phyloP scores from a whole-genome alignment of 2,113 vertebrate genomes.

The Phylloscopus trochilus region DNA sequence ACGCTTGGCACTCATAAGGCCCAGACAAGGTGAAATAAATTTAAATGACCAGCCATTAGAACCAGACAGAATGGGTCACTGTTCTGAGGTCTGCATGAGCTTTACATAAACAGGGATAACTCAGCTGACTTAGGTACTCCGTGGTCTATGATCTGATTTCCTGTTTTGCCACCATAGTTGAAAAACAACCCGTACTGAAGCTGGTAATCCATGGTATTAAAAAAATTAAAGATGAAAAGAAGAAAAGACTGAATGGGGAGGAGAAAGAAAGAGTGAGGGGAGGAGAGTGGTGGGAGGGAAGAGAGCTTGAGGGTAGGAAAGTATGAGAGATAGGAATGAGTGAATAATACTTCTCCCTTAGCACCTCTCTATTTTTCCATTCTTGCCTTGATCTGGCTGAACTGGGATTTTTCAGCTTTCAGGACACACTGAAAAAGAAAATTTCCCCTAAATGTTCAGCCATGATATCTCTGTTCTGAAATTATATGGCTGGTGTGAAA shows the following conservation, averaged over 20 bases:
- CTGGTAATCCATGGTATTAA: background rate
- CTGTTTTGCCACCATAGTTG: background rate
- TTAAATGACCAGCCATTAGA: background rate
- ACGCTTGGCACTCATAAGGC: background rate
- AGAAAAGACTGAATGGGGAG: background rate
- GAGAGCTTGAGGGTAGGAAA: background rate
- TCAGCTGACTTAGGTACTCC: background rate
- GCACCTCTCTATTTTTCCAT: background rate
- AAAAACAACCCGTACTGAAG: background rate
- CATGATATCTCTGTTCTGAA: background rate
- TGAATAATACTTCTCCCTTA: background rate
- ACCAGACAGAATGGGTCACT: background rate
- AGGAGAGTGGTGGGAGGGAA: background rate
- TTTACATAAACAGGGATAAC: background rate
- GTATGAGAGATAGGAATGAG: background rate
- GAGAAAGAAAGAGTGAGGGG: rapidly evolving
- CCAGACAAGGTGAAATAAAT: background rate
- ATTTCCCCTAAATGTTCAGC: background rate
- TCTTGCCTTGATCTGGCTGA: background rate
- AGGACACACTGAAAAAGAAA: background rate
- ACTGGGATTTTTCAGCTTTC: background rate
- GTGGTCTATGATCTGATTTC: background rate
- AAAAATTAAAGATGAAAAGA: background rate
- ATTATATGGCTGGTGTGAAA: background rate
- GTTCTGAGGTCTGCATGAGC: rapidly evolving